Conservation (phyloP, 2,888 invertebrate genomes). For the Hirtodrosophila cameraria region DNA sequence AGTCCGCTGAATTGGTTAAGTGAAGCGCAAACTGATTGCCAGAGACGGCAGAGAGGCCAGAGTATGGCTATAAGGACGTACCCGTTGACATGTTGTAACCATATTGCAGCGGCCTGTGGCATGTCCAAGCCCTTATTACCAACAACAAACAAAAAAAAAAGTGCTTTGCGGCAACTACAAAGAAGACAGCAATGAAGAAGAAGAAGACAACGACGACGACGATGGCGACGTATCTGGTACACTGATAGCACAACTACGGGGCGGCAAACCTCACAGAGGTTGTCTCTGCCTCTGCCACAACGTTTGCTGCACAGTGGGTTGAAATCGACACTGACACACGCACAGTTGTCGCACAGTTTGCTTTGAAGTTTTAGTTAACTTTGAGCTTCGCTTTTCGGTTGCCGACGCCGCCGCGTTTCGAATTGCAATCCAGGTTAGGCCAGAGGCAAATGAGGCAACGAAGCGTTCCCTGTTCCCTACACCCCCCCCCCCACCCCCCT, state of each 20-base stretch:
- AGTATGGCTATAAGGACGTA: constrained; percentile 44
- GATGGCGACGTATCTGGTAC: constrained; percentile 66
- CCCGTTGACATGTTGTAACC: constrained; percentile 55
- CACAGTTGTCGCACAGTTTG: constrained; percentile 50
- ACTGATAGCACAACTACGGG: constrained; percentile 67
- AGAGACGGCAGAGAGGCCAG: background rate
- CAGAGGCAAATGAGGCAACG: constrained; percentile 71
- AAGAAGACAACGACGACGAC: constrained; percentile 48
- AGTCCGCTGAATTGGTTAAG: constrained; percentile 57
- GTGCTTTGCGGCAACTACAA: constrained; percentile 71
- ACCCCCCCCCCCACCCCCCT: constrained; percentile 7
- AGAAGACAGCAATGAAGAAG: constrained; percentile 41
- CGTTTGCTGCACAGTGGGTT: constrained; percentile 52
- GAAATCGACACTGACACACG: constrained; percentile 65
- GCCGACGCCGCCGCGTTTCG: constrained; percentile 69
- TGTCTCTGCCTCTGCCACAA: constrained; percentile 6
- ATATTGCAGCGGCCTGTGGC: constrained; percentile 52
- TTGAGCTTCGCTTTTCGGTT: constrained; percentile 59
- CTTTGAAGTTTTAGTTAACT: constrained; percentile 48
- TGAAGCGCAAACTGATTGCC: constrained; percentile 66
- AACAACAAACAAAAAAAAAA: constrained; percentile 28
- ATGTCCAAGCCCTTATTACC: constrained; percentile 52
- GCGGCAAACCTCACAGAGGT: constrained; percentile 69
- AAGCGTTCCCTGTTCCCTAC: constrained; percentile 23
- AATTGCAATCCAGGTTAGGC: constrained; percentile 71